A percentile compares a stretch with the other conserved stretches of the same genome.
phyloP scores from a whole-genome alignment of 1,140 invertebrate species.

The Drosophila sp. region DNA sequence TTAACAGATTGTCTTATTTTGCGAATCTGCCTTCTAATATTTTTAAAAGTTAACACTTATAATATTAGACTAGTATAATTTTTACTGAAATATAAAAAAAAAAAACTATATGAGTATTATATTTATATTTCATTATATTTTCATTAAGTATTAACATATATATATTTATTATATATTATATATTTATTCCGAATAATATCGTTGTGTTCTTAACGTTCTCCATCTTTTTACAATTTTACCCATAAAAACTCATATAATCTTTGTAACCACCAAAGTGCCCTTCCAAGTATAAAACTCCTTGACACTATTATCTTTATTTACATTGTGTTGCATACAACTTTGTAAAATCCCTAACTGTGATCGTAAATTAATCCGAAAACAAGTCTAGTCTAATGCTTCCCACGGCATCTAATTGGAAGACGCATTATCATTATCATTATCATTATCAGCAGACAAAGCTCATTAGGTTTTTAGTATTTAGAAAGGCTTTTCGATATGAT shows the following conservation, averaged over 20 bases:
- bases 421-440: background rate
- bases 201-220: too few relatives aligned
- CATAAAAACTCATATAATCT: background rate
- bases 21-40: too few relatives aligned
- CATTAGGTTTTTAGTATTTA: slow-evolving; percentile 5
- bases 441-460: slow-evolving; percentile 12
- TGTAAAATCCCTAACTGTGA: background rate
- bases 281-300: background rate
- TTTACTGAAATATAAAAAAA: too few relatives aligned
- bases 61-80: too few relatives aligned
- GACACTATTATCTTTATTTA: slow-evolving; percentile 18
- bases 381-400: slow-evolving; percentile 26
- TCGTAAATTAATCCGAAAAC: slow-evolving; percentile 2
- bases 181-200: too few relatives aligned
- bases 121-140: too few relatives aligned
- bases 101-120: too few relatives aligned
- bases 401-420: slow-evolving; percentile 18
- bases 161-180: too few relatives aligned
- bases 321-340: slow-evolving; percentile 10
- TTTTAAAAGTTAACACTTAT: too few relatives aligned
- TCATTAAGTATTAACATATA: too few relatives aligned
- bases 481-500: background rate
- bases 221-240: too few relatives aligned
- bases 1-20: too few relatives aligned
- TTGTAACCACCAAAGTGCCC: background rate